Conservation (phyloP, 2,888 invertebrate species). For the Drosophila kanekoi region DNA sequence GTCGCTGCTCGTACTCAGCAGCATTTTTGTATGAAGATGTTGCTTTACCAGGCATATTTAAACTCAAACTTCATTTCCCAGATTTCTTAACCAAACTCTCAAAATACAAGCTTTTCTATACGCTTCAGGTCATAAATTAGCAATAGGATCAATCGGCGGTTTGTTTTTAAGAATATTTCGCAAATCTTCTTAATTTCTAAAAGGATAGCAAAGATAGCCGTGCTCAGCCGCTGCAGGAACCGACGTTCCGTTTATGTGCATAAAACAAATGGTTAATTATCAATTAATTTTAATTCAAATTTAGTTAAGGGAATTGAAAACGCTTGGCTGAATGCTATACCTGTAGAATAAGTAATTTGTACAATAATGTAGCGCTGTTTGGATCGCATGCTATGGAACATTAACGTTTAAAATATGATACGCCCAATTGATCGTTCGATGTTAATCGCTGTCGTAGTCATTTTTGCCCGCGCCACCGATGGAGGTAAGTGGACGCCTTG, state of each 20-base stretch:
- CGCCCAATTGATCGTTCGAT: slow-evolving; percentile 2
- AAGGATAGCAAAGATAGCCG: too few relatives aligned
- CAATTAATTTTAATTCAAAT: slow-evolving; percentile 42
- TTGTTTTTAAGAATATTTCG: too few relatives aligned
- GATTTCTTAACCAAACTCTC: too few relatives aligned
- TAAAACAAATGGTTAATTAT: slow-evolving; percentile 24
- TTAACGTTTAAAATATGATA: slow-evolving; percentile 47
- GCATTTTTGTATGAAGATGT: too few relatives aligned
- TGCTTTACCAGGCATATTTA: too few relatives aligned
- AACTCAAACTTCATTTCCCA: too few relatives aligned
- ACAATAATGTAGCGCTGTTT: slow-evolving; percentile 38
- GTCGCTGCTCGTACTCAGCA: too few relatives aligned
- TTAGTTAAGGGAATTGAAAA: slow-evolving; percentile 35
- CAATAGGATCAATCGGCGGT: too few relatives aligned
- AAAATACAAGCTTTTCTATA: too few relatives aligned
- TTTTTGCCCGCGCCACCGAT: slow-evolving; percentile 87
- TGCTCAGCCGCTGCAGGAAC: slow-evolving; percentile 1
- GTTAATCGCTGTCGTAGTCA: slow-evolving; percentile 90
- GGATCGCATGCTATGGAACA: slow-evolving; percentile 51
- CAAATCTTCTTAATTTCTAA: too few relatives aligned
- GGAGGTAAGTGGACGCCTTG: slow-evolving; percentile 91
- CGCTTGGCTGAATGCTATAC: slow-evolving; percentile 38
- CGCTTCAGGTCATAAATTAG: too few relatives aligned
- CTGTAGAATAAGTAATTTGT: slow-evolving; percentile 44
- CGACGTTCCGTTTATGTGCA: not conserved